A percentile compares a stretch with the other conserved stretches of the same genome.
phyloP scores from a whole-genome alignment of 1,140 invertebrate genomes.

The Notospermus geniculatus region DNA sequence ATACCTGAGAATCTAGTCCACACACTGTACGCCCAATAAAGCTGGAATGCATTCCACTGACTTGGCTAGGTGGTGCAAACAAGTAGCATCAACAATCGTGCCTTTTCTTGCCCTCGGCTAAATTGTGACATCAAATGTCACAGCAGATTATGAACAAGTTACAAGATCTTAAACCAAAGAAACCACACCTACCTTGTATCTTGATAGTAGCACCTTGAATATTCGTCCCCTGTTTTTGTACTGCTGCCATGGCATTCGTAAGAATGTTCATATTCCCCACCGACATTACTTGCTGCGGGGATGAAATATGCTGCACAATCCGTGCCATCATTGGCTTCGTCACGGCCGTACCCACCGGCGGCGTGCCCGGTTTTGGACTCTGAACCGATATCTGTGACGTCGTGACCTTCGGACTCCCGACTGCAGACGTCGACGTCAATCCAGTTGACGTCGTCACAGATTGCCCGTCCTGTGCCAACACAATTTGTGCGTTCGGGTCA shows the following conservation, averaged over 20 bases:
- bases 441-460: neutral
- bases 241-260: conserved; percentile 16
- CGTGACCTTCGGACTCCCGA: conserved; percentile 9
- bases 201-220: conserved; percentile 35
- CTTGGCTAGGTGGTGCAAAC: too few species aligned
- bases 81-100: too few species aligned
- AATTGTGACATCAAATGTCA: too few species aligned
- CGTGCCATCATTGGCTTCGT: conserved; percentile 41
- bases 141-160: too few species aligned
- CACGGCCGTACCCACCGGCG: conserved; percentile 12
- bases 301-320: conserved; percentile 37
- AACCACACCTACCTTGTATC: conserved; percentile 34
- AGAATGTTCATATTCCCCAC: conserved; percentile 47
- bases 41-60: too few species aligned
- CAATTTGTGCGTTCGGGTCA: too few species aligned
- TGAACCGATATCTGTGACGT: neutral
- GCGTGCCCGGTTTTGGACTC: conserved; percentile 7
- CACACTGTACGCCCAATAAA: too few species aligned
- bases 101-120: too few species aligned
- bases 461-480: too few species aligned
- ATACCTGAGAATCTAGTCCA: too few species aligned
- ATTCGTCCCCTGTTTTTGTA: conserved; percentile 25
- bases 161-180: too few species aligned
- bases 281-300: conserved; percentile 45
- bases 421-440: neutral